Conservation (phyloP, 2,113 vertebrate genomes). For the Oncorhynchus clarkii region DNA sequence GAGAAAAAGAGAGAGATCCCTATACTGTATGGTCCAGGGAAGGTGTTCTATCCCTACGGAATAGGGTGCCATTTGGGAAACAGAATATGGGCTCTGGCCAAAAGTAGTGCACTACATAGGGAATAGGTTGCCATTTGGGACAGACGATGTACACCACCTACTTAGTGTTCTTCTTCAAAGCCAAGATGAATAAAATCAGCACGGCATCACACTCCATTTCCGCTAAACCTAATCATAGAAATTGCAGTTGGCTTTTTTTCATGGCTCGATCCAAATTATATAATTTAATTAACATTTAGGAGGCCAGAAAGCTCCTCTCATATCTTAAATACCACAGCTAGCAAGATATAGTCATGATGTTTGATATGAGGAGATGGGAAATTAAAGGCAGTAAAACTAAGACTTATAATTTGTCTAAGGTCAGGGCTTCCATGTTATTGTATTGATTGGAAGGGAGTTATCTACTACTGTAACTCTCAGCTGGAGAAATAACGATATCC, state of each 20-base stretch:
- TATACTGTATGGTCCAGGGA: no score
- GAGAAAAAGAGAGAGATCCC: not conserved
- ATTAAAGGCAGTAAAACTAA: slow-evolving; percentile 13
- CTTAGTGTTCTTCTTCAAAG: slow-evolving; percentile 52
- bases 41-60: not conserved
- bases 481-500: no score
- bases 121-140: slow-evolving; percentile 14
- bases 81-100: not conserved
- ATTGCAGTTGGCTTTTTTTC: slow-evolving; percentile 34
- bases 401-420: slow-evolving; percentile 30
- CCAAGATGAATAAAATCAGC: slow-evolving; percentile 43
- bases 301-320: slow-evolving; percentile 34
- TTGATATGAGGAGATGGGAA: slow-evolving; percentile 16
- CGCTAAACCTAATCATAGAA: slow-evolving; percentile 32
- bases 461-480: no score
- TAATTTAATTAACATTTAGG: slow-evolving; percentile 55
- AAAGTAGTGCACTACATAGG: not conserved
- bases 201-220: slow-evolving; percentile 32
- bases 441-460: no score
- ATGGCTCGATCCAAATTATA: slow-evolving; percentile 44
- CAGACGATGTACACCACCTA: slow-evolving; percentile 9
- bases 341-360: slow-evolving; percentile 17
- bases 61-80: not conserved
- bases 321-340: slow-evolving; percentile 25
- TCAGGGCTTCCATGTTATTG: no score